Percentiles rank a stretch among this genome's conserved stretches.
Evolutionary conservation across 2,797 vertebrate genomes (phyloP).

Genomic region (Gallinago solitaria): DNA sequence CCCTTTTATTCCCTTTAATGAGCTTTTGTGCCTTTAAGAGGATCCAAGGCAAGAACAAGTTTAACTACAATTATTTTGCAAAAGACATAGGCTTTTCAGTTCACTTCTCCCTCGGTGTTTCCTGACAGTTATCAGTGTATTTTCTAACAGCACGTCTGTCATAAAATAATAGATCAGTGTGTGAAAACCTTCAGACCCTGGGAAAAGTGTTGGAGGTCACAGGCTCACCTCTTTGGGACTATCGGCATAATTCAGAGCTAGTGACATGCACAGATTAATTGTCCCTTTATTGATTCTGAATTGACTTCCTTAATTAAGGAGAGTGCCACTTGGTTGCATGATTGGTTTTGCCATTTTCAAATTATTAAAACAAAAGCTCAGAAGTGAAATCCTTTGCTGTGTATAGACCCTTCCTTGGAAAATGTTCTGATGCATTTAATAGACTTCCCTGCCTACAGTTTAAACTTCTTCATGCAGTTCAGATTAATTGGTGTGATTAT

Average conservation of each 20-base stretch:
- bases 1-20: neutral
- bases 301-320: conserved; percentile 67
- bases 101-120: neutral
- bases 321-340: neutral
- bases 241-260: neutral
- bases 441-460: neutral
- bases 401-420: neutral
- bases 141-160: neutral
- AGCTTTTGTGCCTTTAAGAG: neutral
- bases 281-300: conserved; percentile 50
- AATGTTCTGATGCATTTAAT: neutral
- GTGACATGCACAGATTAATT: conserved; percentile 26
- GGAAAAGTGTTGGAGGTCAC: neutral
- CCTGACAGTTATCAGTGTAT: neutral
- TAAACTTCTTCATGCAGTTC: neutral
- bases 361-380: conserved; percentile 26
- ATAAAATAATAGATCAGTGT: neutral
- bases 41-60: neutral
- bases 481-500: conserved; percentile 19
- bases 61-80: neutral
- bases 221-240: neutral
- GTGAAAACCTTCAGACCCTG: neutral
- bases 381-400: neutral
- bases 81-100: neutral
- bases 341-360: neutral